phyloP scores from a whole-genome alignment of 2,888 invertebrate species.

The Nudaria mundana region DNA sequence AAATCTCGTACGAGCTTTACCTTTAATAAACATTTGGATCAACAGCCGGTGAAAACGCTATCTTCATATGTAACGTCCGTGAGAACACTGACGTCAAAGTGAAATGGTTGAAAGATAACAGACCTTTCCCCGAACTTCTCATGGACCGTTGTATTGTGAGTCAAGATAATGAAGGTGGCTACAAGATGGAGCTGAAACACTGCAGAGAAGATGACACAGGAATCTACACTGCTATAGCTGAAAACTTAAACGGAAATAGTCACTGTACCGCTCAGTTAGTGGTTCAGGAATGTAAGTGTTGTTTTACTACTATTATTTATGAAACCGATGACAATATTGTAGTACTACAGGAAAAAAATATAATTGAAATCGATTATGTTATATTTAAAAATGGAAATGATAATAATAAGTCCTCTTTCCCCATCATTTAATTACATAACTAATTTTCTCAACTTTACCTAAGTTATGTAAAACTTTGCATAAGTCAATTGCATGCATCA shows the following conservation, averaged over 20 bases:
- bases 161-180: constrained; percentile 78
- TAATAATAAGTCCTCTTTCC: too few species aligned
- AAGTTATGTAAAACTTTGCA: neutral
- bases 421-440: too few species aligned
- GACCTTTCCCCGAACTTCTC: constrained; percentile 87
- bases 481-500: constrained; percentile 60
- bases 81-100: constrained; percentile 83
- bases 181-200: constrained; percentile 88
- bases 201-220: constrained; percentile 91
- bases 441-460: constrained; percentile 4
- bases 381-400: too few species aligned
- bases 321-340: too few species aligned
- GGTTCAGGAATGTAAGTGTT: constrained; percentile 89
- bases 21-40: constrained; percentile 55
- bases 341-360: too few species aligned
- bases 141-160: constrained; percentile 87
- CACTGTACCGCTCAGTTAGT: constrained; percentile 93
- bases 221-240: constrained; percentile 93
- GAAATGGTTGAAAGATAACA: constrained; percentile 94
- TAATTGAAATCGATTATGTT: too few species aligned
- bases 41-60: constrained; percentile 91
- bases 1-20: constrained; percentile 55
- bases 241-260: constrained; percentile 89
- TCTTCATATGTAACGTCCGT: constrained; percentile 89
- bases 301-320: too few species aligned